Evolutionary conservation across 2,113 vertebrate species (phyloP).

Genomic region (Sigmodon hispidus): DNA sequence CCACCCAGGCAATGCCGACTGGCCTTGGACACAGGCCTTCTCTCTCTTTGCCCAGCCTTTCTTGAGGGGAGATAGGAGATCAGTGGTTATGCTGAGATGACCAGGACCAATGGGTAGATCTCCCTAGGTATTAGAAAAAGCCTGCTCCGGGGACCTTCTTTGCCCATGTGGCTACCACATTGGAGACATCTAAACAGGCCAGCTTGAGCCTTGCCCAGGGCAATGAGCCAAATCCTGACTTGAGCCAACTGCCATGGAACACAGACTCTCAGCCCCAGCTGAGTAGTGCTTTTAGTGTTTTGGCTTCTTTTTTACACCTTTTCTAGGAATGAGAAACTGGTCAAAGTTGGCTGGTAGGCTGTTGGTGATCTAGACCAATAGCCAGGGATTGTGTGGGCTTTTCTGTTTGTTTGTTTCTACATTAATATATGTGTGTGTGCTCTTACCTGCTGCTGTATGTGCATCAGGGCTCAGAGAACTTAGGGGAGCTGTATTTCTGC

Average conservation of each 20-base stretch:
- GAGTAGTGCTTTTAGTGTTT: background rate
- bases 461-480: background rate
- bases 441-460: background rate
- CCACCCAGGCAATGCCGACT: background rate
- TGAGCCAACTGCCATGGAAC: background rate
- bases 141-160: background rate
- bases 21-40: too few species aligned
- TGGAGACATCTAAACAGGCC: conserved; percentile 57
- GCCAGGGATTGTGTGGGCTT: background rate
- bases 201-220: conserved; percentile 73
- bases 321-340: background rate
- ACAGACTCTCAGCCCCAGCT: background rate
- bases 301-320: conserved; percentile 3
- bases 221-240: background rate
- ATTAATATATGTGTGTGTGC: background rate
- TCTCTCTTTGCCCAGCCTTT: background rate
- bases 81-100: background rate
- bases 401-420: background rate
- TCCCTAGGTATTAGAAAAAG: background rate
- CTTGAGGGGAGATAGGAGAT: background rate
- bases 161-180: background rate
- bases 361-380: background rate
- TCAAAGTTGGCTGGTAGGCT: background rate
- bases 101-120: background rate
- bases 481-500: background rate